Conservation (phyloP, 2,888 invertebrate genomes). For the Nowickia ferox region DNA sequence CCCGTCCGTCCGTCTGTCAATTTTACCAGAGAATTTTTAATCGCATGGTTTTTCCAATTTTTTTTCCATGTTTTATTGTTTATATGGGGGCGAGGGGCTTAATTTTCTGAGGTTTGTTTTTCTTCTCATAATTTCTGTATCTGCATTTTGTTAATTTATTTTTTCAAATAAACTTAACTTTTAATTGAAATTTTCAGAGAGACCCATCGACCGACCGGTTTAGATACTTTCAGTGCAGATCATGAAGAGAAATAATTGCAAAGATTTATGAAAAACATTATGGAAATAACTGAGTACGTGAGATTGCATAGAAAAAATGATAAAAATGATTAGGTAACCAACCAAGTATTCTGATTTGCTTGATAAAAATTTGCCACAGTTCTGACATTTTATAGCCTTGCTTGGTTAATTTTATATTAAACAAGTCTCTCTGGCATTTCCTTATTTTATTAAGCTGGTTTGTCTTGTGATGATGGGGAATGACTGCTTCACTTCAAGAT, state of each 20-base stretch:
- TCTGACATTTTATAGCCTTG: background rate
- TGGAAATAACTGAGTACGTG: background rate
- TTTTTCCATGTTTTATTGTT: conserved; percentile 3
- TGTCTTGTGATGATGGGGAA: too few relatives aligned
- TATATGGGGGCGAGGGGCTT: conserved; percentile 21
- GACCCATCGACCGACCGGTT: conserved; percentile 70
- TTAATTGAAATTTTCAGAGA: conserved; percentile 51
- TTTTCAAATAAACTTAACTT: conserved; percentile 4
- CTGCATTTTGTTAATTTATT: conserved; percentile 45
- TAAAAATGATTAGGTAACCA: background rate
- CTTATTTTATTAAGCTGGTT: too few relatives aligned
- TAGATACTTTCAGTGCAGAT: conserved; percentile 16
- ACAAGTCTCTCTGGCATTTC: too few relatives aligned
- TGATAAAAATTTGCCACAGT: background rate
- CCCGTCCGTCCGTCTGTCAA: background rate
- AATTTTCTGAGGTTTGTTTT: conserved; percentile 14
- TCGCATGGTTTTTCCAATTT: conserved; percentile 61
- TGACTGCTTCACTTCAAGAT: too few relatives aligned
- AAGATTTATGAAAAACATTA: background rate
- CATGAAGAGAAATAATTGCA: conserved; percentile 13
- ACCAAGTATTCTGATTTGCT: background rate
- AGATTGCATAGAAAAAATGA: background rate
- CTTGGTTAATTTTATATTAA: background rate
- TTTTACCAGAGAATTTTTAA: conserved; percentile 50
- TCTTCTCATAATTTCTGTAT: conserved; percentile 59